These are phyloP conservation scores for Oryzias javanicus DNA, from an alignment of 2,113 vertebrate genomes.

Conservation along the genomic window DNA sequence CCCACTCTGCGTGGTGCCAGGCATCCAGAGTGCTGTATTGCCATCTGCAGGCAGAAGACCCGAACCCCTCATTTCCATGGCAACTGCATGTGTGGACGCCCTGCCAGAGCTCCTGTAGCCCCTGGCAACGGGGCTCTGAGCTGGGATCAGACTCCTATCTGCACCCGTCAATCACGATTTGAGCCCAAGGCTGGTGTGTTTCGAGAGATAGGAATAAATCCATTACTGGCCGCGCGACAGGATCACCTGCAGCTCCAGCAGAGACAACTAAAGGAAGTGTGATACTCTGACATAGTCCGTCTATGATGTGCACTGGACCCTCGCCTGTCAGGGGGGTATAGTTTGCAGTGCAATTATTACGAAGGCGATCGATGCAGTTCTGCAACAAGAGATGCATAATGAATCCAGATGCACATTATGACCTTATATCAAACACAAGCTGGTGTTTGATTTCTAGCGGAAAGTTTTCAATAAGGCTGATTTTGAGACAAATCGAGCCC, in stretches of 20 bases:
- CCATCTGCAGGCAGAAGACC: constrained; percentile 69
- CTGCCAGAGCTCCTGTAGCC: constrained; percentile 43
- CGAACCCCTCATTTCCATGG: constrained; percentile 70
- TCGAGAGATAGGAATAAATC: constrained; percentile 20
- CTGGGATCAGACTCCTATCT: constrained; percentile 26
- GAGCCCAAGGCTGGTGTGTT: constrained; percentile 12
- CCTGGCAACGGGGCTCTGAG: constrained; percentile 65
- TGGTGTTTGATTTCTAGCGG: not conserved
- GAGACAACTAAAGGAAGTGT: not conserved
- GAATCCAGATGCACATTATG: not conserved
- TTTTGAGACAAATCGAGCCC: not conserved
- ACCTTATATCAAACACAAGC: not conserved
- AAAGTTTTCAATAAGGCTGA: not conserved
- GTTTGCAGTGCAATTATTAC: constrained; percentile 13
- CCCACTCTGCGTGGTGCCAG: not conserved
- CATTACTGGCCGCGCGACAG: not conserved
- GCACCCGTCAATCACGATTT: constrained; percentile 44
- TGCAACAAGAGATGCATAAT: not conserved
- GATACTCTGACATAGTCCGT: constrained; percentile 1
- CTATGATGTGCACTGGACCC: constrained; percentile 10
- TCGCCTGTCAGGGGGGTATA: not conserved
- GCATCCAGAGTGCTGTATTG: constrained; percentile 32
- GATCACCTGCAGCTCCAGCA: not conserved
- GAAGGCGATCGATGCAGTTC: constrained; percentile 1
- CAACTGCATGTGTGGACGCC: constrained; percentile 61